Percentiles rank a stretch among this genome's conserved stretches.
phyloP scores from a whole-genome alignment of 1,140 invertebrate genomes.

The Medauroidea extradentata region DNA sequence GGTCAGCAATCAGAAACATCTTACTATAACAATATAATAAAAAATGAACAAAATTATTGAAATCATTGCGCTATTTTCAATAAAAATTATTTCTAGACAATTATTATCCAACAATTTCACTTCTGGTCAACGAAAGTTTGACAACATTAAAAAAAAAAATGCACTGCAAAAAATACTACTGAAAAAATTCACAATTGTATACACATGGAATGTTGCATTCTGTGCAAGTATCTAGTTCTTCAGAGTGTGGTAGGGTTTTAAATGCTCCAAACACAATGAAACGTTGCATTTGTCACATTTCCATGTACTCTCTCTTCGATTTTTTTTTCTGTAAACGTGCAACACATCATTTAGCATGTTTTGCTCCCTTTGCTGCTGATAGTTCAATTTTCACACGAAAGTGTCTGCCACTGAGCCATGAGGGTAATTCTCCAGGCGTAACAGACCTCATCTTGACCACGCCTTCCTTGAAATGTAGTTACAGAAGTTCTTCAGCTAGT shows the following conservation, averaged over 20 bases:
- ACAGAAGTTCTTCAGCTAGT: background rate
- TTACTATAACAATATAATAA: too few relatives aligned
- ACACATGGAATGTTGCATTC: too few relatives aligned
- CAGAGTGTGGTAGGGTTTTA: conserved; percentile 2
- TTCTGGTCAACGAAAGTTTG: too few relatives aligned
- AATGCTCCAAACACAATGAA: conserved; percentile 6
- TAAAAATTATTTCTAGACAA: too few relatives aligned
- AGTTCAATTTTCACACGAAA: background rate
- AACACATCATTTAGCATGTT: conserved; percentile 4
- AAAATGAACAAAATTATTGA: too few relatives aligned
- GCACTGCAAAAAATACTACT: too few relatives aligned
- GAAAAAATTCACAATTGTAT: too few relatives aligned
- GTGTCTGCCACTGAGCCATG: conserved; percentile 1
- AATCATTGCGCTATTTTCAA: too few relatives aligned
- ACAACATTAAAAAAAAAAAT: too few relatives aligned
- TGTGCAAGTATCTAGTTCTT: background rate
- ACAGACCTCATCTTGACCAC: background rate
- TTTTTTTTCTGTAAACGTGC: conserved; percentile 1
- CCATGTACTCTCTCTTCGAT: conserved; percentile 3
- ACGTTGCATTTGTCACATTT: conserved; percentile 11
- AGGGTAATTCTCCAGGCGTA: background rate
- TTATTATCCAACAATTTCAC: too few relatives aligned
- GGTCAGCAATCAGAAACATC: too few relatives aligned
- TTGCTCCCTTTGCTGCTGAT: background rate
- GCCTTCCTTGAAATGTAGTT: background rate